A percentile compares a stretch with the other conserved stretches of the same genome.
Conservation (phyloP, 92 coral and sea anemone species). For the Pocillopora meandrina region DNA sequence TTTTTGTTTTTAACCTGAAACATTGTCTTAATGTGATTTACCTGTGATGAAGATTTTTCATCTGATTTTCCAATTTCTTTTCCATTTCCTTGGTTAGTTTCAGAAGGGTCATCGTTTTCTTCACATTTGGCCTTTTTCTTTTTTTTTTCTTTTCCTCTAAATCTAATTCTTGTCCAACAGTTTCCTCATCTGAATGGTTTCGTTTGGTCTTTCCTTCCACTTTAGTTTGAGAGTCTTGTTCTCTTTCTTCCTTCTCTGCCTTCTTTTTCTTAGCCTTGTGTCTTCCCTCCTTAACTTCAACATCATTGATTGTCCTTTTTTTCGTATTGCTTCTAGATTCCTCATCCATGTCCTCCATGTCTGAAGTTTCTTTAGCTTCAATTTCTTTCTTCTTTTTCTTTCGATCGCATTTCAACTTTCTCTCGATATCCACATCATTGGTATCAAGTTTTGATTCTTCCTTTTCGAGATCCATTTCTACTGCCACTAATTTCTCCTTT, state of each 20-base stretch:
- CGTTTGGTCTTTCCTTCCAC: slow-evolving; percentile 9
- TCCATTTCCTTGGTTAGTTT: not conserved
- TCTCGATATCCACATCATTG: not conserved
- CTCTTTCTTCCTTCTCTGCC: slow-evolving; percentile 18
- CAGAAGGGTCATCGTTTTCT: not conserved
- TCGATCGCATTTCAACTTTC: slow-evolving; percentile 9
- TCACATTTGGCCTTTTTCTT: not conserved
- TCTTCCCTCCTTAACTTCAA: not conserved
- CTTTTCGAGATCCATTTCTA: not conserved
- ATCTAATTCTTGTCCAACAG: not conserved
- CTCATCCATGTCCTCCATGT: not conserved
- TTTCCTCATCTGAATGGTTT: not conserved
- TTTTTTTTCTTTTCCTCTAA: not conserved
- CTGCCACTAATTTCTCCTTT: not conserved
- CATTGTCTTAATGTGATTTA: not conserved
- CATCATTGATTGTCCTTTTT: not conserved
- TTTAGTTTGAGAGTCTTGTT: slow-evolving; percentile 3
- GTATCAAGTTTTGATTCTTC: not conserved
- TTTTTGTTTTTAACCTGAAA: not conserved
- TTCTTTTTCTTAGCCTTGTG: slow-evolving; percentile 17
- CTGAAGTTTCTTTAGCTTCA: not conserved
- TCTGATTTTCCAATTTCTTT: slow-evolving; percentile 4
- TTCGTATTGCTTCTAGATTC: not conserved
- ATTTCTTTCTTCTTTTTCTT: slow-evolving; percentile 29
- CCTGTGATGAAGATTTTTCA: not conserved